phyloP scores from a whole-genome alignment of 2,113 vertebrate genomes.

The Microcebus jonahi region DNA sequence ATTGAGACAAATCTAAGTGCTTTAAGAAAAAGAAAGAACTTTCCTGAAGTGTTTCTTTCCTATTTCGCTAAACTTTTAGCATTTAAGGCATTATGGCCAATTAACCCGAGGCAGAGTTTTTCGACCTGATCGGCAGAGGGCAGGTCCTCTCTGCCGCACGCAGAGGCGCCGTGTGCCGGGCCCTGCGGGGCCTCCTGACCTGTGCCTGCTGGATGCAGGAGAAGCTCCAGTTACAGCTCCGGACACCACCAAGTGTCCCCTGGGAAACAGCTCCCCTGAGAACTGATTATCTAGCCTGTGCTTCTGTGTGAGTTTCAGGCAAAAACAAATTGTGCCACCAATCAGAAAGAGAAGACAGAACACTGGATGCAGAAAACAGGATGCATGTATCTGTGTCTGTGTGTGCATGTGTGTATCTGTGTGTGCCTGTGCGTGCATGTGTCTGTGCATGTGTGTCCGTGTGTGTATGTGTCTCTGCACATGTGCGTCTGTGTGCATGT shows the following conservation, averaged over 20 bases:
- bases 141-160: neutral
- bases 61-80: no score
- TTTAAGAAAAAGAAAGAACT: no score
- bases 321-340: neutral
- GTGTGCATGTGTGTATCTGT: no score
- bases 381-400: no score
- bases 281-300: neutral
- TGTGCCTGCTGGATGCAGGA: rapidly evolving
- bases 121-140: neutral
- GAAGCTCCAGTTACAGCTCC: rapidly evolving
- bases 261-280: neutral
- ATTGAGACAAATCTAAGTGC: neutral
- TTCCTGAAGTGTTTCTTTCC: neutral
- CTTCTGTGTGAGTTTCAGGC: neutral
- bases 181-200: rapidly evolving
- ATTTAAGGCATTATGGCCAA: neutral
- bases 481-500: no score
- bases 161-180: rapidly evolving
- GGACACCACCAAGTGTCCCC: neutral
- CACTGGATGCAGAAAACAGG: rapidly evolving
- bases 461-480: no score
- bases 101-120: no score
- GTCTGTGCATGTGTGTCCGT: neutral
- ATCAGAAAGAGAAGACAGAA: neutral
- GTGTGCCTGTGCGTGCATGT: no score